Evolutionary conservation across 2,113 vertebrate species (phyloP), one percentile per base, ranked within the genome.

Genomic region (Naja naja): DNA sequence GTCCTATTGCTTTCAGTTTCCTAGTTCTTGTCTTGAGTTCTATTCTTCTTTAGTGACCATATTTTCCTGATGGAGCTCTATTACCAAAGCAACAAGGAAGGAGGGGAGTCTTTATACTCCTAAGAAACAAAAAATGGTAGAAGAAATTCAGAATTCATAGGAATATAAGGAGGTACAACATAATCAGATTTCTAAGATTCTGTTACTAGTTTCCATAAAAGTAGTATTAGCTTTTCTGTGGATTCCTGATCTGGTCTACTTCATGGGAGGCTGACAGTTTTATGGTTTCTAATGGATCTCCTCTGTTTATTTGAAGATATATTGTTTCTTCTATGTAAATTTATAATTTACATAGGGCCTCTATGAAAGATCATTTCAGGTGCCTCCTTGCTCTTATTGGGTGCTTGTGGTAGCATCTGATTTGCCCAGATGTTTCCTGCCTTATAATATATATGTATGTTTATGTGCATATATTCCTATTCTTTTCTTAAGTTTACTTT

Each of bases 401-500:
- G 69, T 81, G 69, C n/a, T 39, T 20, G 6, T 39, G 34, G 16
- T 39, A 81, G n/a, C 5, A 81, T 39, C 5, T 81, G 69, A 81
- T 34, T 81, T 81, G 34, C 6, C 6, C 5, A 81, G n/a, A 81
- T 81, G 2, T 81, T 39, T 18, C 16, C 18, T 20, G 69, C 16
- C 34, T 49, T 49, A 49, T 49, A 7, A 8, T 39, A 74, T 49
- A 27, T 39, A 34, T 54, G 0, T 34, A 22, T 88, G 3, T 88
- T n/a, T n/a, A 23, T 54, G 49, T 88, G 52, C n/a, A 22, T 88
- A 11, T 54, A 20, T 93, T 53, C 20, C 54, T 91, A 43, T 95
- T 96, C 81, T 47, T 93, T 49, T 94, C 95, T 87, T 23, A 74
- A 94, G 47, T 10, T 90, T 93, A 49, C 89, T 20, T 87, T 54